Evolutionary conservation across 2,888 invertebrate species (phyloP).

Genomic region (Nesidiocoris tenuis): DNA sequence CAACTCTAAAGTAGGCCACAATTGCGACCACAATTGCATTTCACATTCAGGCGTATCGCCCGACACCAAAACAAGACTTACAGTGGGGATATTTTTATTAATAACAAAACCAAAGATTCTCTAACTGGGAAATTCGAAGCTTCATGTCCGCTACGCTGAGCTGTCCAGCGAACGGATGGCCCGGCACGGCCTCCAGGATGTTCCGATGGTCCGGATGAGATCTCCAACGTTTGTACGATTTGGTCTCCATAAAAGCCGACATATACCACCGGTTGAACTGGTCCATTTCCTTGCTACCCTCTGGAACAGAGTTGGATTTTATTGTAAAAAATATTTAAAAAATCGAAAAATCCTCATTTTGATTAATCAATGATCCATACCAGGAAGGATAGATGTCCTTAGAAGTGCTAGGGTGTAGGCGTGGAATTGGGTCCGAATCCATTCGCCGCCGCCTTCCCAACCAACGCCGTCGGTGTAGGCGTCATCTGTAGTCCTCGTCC

Average conservation of each 20-base stretch:
- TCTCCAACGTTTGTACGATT: constrained; percentile 85
- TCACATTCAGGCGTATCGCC: no score
- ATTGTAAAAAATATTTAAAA: no score
- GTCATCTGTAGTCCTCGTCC: constrained; percentile 61
- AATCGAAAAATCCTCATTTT: no score
- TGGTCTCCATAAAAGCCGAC: constrained; percentile 79
- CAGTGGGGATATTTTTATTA: not conserved
- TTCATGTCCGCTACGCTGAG: constrained; percentile 93
- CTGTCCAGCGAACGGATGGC: constrained; percentile 94
- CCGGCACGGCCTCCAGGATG: constrained; percentile 65
- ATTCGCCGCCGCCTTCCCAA: constrained; percentile 93
- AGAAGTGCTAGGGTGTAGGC: constrained; percentile 79
- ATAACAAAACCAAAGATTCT: no score
- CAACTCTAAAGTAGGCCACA: no score
- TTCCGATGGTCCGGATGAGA: constrained; percentile 65
- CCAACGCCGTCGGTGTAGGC: constrained; percentile 71
- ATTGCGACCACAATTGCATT: no score
- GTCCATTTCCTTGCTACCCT: constrained; percentile 76
- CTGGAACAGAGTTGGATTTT: constrained; percentile 54
- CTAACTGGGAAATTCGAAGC: constrained; percentile 84
- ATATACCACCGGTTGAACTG: constrained; percentile 86
- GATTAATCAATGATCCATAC: constrained; percentile 54
- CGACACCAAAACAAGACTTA: no score
- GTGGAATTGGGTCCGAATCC: constrained; percentile 93
- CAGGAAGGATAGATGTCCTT: constrained; percentile 73